Percentiles rank a stretch among this genome's conserved stretches.
Conservation (phyloP, 2,113 vertebrate species). For the Neomonachus schauinslandi region DNA sequence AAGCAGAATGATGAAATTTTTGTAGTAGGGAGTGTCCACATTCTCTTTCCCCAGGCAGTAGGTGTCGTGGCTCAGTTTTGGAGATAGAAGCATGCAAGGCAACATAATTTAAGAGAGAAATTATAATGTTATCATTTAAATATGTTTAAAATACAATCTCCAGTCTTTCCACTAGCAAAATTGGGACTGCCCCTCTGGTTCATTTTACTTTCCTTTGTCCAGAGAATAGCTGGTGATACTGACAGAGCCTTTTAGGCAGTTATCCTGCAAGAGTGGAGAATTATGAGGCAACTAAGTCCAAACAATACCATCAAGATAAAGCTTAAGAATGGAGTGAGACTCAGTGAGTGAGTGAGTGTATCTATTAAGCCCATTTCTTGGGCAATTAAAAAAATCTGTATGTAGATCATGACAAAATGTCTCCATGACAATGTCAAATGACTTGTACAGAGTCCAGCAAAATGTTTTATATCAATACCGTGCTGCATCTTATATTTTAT, state of each 20-base stretch:
- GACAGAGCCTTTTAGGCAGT: background rate
- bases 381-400: slow-evolving; percentile 16
- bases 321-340: background rate
- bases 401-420: background rate
- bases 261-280: background rate
- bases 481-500: background rate
- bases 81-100: background rate
- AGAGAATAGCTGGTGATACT: background rate
- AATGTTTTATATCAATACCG: background rate
- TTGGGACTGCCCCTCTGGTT: background rate
- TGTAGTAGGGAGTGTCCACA: background rate
- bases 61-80: background rate
- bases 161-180: background rate
- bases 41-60: background rate
- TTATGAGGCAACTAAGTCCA: background rate
- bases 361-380: background rate
- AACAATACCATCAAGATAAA: background rate
- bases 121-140: background rate
- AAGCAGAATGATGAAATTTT: background rate
- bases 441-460: background rate
- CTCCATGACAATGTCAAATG: background rate
- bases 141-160: background rate
- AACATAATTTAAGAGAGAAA: background rate
- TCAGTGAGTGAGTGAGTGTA: background rate
- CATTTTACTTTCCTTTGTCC: slow-evolving; percentile 25